Evolutionary conservation across 2,888 invertebrate genomes (phyloP).

Genomic region (Nymphalis polychloros): DNA sequence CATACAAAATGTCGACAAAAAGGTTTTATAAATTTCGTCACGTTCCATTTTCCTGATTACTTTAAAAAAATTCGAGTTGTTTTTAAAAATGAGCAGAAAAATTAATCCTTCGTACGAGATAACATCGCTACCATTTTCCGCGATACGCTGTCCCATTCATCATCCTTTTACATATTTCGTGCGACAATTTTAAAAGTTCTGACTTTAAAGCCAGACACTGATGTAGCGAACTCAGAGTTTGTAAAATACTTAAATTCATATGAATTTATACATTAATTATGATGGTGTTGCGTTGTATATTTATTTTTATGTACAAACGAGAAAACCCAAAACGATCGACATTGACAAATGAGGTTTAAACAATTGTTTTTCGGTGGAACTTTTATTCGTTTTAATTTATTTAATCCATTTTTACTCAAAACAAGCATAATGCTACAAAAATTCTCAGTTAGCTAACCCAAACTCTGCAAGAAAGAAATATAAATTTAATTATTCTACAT

Average conservation of each 20-base stretch:
- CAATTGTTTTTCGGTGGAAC: no score
- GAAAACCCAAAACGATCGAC: no score
- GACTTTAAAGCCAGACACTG: conserved; percentile 31
- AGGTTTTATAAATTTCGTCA: not conserved
- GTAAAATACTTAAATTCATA: conserved; percentile 12
- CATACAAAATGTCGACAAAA: not conserved
- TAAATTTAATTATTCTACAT: no score
- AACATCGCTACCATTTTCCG: conserved; percentile 18
- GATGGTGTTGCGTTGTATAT: no score
- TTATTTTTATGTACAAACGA: no score
- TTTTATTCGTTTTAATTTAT: no score
- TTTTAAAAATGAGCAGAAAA: conserved; percentile 3
- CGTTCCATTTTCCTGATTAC: conserved; percentile 7
- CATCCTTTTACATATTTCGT: conserved; percentile 33
- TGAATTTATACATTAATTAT: not conserved
- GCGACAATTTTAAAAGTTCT: conserved; percentile 32
- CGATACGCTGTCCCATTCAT: conserved; percentile 33
- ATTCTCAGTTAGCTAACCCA: no score
- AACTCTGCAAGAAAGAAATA: no score
- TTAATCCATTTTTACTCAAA: no score
- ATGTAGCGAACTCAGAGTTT: conserved; percentile 28
- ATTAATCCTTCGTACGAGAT: conserved; percentile 10
- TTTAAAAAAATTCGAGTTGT: not conserved
- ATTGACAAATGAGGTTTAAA: no score
- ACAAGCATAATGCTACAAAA: no score